Percentiles rank a stretch among this genome's conserved stretches.
Conservation (phyloP, 2,113 vertebrate genomes). For the Xenopus laevis region DNA sequence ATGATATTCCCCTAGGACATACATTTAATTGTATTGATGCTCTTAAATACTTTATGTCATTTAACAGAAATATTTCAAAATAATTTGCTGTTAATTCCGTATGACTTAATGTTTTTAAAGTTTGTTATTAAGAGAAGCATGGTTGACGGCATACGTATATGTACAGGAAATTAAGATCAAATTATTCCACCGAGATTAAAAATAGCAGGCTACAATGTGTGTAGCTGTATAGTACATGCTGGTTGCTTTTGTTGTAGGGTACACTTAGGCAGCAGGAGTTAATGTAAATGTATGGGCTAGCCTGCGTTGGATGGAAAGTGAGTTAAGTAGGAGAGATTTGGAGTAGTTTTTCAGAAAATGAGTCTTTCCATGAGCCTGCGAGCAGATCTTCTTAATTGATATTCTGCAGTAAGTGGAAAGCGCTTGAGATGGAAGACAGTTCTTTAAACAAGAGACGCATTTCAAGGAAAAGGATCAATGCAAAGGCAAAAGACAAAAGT, state of each 20-base stretch:
- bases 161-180: not conserved
- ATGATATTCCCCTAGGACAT: too few relatives aligned
- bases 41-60: too few relatives aligned
- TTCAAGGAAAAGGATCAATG: too few relatives aligned
- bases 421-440: too few relatives aligned
- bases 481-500: too few relatives aligned
- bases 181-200: slow-evolving; percentile 4
- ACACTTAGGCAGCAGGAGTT: slow-evolving; percentile 33
- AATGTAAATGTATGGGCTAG: slow-evolving; percentile 31
- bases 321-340: slow-evolving; percentile 13
- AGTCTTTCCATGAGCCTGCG: not conserved
- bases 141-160: not conserved
- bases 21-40: too few relatives aligned
- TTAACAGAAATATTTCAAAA: too few relatives aligned
- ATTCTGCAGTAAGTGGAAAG: too few relatives aligned
- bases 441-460: too few relatives aligned
- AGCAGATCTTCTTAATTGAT: not conserved
- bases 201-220: slow-evolving; percentile 10
- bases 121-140: too few relatives aligned
- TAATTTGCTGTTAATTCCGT: too few relatives aligned
- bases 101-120: too few relatives aligned
- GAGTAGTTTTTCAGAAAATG: not conserved
- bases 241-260: slow-evolving; percentile 23
- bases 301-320: slow-evolving; percentile 10
- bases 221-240: slow-evolving; percentile 13